Percentiles rank a stretch among this genome's conserved stretches.
These are phyloP conservation scores for Sthenelais limicola DNA, from an alignment of 2,888 invertebrate genomes.

Conservation along the genomic window DNA sequence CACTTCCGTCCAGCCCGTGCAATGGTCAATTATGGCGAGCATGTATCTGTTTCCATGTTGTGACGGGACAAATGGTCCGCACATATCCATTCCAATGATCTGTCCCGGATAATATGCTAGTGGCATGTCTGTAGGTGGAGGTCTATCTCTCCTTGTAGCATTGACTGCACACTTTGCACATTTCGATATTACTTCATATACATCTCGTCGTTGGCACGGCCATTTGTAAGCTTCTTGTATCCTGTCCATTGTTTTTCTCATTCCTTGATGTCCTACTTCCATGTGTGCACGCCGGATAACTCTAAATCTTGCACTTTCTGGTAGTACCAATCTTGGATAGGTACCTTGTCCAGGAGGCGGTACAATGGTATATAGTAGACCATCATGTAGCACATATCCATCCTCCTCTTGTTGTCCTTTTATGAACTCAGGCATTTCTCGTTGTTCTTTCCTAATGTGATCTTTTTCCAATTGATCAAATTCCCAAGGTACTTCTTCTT, in stretches of 20 bases:
- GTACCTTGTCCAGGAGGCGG: background rate
- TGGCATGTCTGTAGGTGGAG: background rate
- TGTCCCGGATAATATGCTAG: background rate
- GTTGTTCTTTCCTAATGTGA: background rate
- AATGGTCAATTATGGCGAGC: conserved; percentile 13
- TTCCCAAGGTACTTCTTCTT: background rate
- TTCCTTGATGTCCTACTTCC: conserved; percentile 11
- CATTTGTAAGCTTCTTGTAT: conserved; percentile 18
- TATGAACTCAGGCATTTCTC: background rate
- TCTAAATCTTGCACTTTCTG: background rate
- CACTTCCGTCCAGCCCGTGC: conserved; percentile 9
- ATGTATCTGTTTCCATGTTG: background rate
- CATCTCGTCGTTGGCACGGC: background rate
- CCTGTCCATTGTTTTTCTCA: background rate
- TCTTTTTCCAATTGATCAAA: background rate
- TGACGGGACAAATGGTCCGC: background rate
- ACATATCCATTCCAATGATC: conserved; percentile 9
- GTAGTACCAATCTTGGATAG: conserved; percentile 17
- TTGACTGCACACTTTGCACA: background rate
- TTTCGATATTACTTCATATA: background rate
- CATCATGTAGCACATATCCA: background rate
- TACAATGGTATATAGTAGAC: background rate
- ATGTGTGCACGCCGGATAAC: background rate
- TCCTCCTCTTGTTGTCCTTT: background rate
- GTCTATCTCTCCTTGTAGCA: background rate